Base-by-base conservation (phyloP, 2,113 vertebrate genomes). In the Petroica traversi region DNA sequence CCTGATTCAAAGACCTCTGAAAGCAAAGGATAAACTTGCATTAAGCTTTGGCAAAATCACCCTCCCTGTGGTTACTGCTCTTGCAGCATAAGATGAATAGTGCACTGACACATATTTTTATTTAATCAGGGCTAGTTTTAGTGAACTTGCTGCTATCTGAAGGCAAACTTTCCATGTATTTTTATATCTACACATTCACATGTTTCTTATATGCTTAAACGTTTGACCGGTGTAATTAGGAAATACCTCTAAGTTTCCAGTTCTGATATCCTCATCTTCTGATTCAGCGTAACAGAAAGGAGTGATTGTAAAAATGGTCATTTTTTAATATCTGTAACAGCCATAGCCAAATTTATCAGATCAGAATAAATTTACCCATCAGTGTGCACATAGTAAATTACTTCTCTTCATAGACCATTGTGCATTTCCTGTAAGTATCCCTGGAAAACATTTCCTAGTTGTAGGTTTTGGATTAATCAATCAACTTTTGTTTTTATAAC, bases 401-500 rank as follows among this genome's bases (percentile, higher is more conserved):
- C 19, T 52, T 91, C 66, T 87, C 67, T 94, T 89, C 87, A 54
- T 12, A 94, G 76, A 74, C 31, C 29, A 13, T 26, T 80, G 8
- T 85, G 12, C 28, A 75, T 97, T 97, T 98, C 94, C 88, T 96
- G 76, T 92, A 88, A 92, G 67, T 31, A 66, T 84, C 85, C 72
- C 62, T 77, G 54, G 74, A 94, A 96, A 96, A 94, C 28, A 86
- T 89, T 97, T 96, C 88, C 89, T 90, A 93, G 78, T 46, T 76
- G 19, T 59, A 91, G 88, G 73, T 95, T 97, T 87, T 95, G 89
- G 96, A 96, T 97, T 96, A 97, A 98, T 98, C 97, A 97, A 98
- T 97, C 96, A 96, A 54, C 67, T 88, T 97, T 96, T 96, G 94
- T 96, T 98, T 98, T 98, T 97, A 97, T 97, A 93, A 36, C 91